These are phyloP conservation scores for Clarias pachynema DNA, from an alignment of 2,797 vertebrate genomes.

Conservation along the genomic window DNA sequence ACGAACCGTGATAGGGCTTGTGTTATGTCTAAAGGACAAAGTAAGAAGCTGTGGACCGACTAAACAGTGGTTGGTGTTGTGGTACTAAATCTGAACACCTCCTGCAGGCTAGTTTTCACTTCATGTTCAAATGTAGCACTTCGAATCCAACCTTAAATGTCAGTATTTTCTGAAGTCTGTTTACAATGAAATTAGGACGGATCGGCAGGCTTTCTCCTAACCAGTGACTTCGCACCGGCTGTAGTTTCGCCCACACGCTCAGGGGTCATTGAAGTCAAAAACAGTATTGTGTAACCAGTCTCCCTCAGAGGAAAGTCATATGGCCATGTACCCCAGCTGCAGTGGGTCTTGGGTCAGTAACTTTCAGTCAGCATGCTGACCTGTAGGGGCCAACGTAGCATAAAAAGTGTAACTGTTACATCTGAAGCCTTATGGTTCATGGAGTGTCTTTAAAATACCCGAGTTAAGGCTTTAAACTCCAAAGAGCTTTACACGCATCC, in stretches of 20 bases:
- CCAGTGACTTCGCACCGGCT: constrained; percentile 2
- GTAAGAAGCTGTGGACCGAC: not conserved
- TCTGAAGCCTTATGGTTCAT: not conserved
- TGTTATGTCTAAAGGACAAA: not conserved
- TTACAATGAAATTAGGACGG: not conserved
- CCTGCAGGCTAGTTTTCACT: not conserved
- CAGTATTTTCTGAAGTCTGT: not conserved
- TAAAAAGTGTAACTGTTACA: not conserved
- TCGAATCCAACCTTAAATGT: not conserved
- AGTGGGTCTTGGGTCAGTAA: not conserved
- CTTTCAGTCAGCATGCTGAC: constrained; percentile 21
- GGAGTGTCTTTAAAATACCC: constrained; percentile 1
- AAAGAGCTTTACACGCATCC: not conserved
- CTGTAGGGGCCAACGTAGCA: constrained; percentile 4
- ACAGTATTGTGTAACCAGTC: constrained; percentile 24
- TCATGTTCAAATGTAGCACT: not conserved
- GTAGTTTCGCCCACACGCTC: constrained; percentile 22
- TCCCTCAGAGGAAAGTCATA: constrained; percentile 1
- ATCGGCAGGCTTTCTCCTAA: not conserved
- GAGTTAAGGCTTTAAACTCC: not conserved
- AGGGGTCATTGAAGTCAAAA: constrained; percentile 7
- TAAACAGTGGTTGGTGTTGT: not conserved
- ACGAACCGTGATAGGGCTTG: not conserved
- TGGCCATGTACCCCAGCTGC: not conserved
- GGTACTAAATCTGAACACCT: not conserved